Base-by-base conservation (phyloP, 2,113 vertebrate species). In the Petaurus breviceps region DNA sequence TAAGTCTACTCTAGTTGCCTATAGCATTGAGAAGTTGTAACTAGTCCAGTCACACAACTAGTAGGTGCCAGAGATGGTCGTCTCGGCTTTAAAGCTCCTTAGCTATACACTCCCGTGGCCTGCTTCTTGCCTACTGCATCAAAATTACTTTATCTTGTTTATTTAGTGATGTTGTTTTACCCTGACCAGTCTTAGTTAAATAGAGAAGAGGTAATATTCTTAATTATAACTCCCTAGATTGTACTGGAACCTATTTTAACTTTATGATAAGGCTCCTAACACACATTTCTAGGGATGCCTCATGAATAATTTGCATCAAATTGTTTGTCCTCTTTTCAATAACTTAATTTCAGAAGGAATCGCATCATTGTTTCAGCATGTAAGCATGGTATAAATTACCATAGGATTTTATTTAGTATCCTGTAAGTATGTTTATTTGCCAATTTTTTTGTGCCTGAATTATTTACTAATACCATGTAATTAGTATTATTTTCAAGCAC, bases 371-470 rank as follows among this genome's bases (percentile, higher is more conserved):
- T 96, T 91, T 96, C 94, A 96, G 57, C 84, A 50, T 95, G 77
- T 97, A 97, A 94, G 95, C 92, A 97, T 97, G 92, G 96, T 94
- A 95, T 94, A 97, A 25, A 96, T 98, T 97, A 96, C 52, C 93
- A 43, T n/a, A 93, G 93, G 43, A 31, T 84, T 98, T 97, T 97
- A 90, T 94, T 95, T 95, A 92, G 49, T 91, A 90, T 93, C 84
- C 9, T 92, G 89, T 93, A 91, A 92, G 54, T 51, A 11, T 52
- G 16, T 16, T 93, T 92, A 91, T 96, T 97, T 97, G 37, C 25
- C 25, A 24, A n/a, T 96, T 96, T 55, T 0, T 90, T 95, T 94
- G 28, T 96, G 92, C 96, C 97, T 96, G 92, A 93, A 96, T 97
- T 98, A 95, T 97, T 98, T 89, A 97, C 91, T 97, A 97, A 95